These are phyloP conservation scores for Melopsittacus undulatus DNA, from an alignment of 2,797 vertebrate species.

Conservation along the genomic window DNA sequence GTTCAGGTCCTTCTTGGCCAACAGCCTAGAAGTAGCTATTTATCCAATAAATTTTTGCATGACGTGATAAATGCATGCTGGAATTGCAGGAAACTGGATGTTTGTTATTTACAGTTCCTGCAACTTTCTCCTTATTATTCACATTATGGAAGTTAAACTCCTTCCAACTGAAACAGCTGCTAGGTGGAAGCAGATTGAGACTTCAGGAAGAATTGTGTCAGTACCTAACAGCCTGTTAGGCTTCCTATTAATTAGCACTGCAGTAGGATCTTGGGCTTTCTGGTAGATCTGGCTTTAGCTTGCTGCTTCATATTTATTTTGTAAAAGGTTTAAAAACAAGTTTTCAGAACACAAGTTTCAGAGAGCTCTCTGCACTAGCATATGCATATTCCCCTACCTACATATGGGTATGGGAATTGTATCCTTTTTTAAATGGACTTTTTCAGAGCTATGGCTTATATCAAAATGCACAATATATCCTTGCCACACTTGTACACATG, in stretches of 20 bases:
- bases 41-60: neutral
- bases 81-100: constrained; percentile 32
- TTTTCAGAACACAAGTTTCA: neutral
- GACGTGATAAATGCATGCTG: neutral
- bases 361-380: neutral
- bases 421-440: neutral
- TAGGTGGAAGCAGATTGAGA: neutral
- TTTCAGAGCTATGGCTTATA: neutral
- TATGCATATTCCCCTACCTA: neutral
- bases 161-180: constrained; percentile 27
- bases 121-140: constrained; percentile 7
- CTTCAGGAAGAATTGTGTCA: neutral
- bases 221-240: neutral
- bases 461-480: neutral
- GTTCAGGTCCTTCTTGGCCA: constrained; percentile 34
- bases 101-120: constrained; percentile 17
- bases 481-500: neutral
- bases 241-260: neutral
- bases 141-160: neutral
- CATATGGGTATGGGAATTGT: neutral
- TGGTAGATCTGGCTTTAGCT: neutral
- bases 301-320: neutral
- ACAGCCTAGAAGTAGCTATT: neutral
- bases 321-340: neutral
- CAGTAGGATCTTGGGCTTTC: neutral